A percentile compares a stretch with the other conserved stretches of the same genome.
phyloP scores from a whole-genome alignment of 2,113 vertebrate species.

The Eudyptes chrysolophus region DNA sequence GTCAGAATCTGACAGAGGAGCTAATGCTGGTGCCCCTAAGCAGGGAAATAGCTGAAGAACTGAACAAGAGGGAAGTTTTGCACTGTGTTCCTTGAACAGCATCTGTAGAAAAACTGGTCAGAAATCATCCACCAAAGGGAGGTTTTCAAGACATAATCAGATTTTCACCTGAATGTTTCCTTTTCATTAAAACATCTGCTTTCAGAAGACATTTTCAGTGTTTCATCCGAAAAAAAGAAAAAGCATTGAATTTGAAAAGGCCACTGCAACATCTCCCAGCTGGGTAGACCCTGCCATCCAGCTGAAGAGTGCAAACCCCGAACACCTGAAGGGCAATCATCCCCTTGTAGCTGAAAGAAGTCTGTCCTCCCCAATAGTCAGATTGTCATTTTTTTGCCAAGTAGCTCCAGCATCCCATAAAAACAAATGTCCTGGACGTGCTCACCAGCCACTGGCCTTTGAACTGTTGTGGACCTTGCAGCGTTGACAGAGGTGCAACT shows the following conservation, averaged over 20 bases:
- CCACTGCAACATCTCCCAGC: not conserved
- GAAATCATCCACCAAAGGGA: not conserved
- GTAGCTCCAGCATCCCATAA: not conserved
- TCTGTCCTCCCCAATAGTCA: not conserved
- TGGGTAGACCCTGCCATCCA: not conserved
- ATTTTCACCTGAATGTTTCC: not conserved
- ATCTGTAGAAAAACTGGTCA: not conserved
- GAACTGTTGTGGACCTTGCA: not conserved
- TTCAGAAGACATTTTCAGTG: not conserved
- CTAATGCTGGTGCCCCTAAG: not conserved
- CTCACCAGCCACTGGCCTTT: not conserved
- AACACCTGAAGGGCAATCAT: not conserved
- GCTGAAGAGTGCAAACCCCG: not conserved
- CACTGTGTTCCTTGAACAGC: not conserved
- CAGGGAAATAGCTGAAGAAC: not conserved
- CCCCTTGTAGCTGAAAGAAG: not conserved
- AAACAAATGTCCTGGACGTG: not conserved
- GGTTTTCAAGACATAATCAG: not conserved
- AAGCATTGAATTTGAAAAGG: rapidly evolving
- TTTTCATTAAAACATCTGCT: not conserved
- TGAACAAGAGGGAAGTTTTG: not conserved
- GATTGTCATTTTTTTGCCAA: not conserved
- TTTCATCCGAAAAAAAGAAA: not conserved
- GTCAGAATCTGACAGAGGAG: not conserved
- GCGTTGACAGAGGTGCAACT: not conserved